Evolutionary conservation across 2,113 vertebrate genomes (phyloP).

Genomic region (Octodon degus): DNA sequence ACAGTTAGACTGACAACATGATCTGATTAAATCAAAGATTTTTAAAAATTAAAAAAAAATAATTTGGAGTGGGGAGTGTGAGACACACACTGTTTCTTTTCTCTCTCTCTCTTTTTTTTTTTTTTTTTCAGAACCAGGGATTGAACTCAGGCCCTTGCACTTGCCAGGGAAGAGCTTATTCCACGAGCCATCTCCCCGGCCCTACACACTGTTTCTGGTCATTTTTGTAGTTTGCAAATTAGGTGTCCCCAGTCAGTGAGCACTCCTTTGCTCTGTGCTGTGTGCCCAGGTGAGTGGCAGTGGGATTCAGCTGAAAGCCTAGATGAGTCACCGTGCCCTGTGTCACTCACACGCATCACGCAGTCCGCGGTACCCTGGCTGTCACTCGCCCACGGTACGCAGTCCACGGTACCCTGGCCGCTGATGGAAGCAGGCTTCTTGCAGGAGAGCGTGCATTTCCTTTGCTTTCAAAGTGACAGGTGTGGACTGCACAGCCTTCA

Average conservation of each 20-base stretch:
- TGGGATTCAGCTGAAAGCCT: constrained; percentile 90
- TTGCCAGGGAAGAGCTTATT: too few species aligned
- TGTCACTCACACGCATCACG: constrained; percentile 58
- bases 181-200: too few species aligned
- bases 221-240: constrained; percentile 48
- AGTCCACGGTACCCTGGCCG: constrained; percentile 89
- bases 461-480: not conserved
- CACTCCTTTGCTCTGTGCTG: constrained; percentile 59
- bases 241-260: constrained; percentile 64
- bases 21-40: not conserved
- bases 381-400: constrained; percentile 67
- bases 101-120: too few species aligned
- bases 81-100: constrained; percentile 11
- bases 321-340: constrained; percentile 91
- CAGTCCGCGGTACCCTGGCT: too few species aligned
- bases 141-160: too few species aligned
- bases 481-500: not conserved
- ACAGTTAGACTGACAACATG: not conserved
- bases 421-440: constrained; percentile 91
- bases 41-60: not conserved
- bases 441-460: constrained; percentile 88
- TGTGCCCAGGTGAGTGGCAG: constrained; percentile 92
- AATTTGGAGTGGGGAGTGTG: not conserved
- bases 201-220: constrained; percentile 72
- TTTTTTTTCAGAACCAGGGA: too few species aligned